phyloP scores from a whole-genome alignment of 2,113 vertebrate genomes.

The Microtus ochrogaster region DNA sequence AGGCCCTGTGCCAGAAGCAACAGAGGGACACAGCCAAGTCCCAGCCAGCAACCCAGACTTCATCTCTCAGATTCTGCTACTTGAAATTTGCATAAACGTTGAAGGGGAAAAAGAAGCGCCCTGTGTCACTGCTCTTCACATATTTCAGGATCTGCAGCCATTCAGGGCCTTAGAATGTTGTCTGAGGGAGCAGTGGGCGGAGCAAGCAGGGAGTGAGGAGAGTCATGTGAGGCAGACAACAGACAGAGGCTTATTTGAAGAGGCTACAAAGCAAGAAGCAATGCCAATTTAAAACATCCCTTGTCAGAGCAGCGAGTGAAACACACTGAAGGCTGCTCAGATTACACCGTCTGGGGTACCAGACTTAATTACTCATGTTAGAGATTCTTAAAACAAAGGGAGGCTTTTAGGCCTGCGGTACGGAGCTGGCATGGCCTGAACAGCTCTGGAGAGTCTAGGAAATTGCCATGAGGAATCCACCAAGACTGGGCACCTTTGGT shows the following conservation, averaged over 20 bases:
- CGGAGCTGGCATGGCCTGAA: slow-evolving; percentile 37
- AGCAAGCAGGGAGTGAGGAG: slow-evolving; percentile 9
- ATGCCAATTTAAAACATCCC: slow-evolving; percentile 68
- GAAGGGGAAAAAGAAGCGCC: slow-evolving; percentile 6
- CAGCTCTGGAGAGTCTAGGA: slow-evolving; percentile 55
- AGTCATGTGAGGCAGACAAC: slow-evolving; percentile 52
- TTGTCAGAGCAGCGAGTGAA: slow-evolving; percentile 70
- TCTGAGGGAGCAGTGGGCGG: background rate
- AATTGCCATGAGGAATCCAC: slow-evolving; percentile 44
- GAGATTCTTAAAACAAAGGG: slow-evolving; percentile 75
- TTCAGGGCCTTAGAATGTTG: slow-evolving; percentile 16
- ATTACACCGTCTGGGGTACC: slow-evolving; percentile 62
- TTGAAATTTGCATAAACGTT: slow-evolving; percentile 73
- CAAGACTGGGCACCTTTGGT: background rate
- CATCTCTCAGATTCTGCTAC: slow-evolving; percentile 45
- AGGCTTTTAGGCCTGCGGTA: slow-evolving; percentile 65
- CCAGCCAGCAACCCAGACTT: slow-evolving; percentile 50
- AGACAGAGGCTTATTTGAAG: slow-evolving; percentile 73
- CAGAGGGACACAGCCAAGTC: background rate
- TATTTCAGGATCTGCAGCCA: slow-evolving; percentile 33
- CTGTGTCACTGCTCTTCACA: background rate
- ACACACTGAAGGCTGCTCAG: slow-evolving; percentile 65
- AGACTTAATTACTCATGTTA: slow-evolving; percentile 75
- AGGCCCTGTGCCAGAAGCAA: slow-evolving; percentile 56
- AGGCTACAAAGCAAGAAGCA: slow-evolving; percentile 61